Conservation (phyloP, 2,113 vertebrate genomes). For the Notarius lentiginosus region DNA sequence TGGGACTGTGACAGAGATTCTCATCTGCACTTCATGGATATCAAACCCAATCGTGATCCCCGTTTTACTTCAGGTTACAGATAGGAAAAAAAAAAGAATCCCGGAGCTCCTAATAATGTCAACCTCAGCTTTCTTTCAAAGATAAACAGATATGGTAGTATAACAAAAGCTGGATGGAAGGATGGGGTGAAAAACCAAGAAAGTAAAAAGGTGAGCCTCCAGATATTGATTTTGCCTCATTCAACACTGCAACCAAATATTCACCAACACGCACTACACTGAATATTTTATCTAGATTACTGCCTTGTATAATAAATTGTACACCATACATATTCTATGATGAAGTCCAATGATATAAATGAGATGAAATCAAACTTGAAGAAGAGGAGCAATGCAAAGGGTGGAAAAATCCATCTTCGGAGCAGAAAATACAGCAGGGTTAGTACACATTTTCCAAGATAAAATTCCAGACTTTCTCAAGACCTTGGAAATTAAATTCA, state of each 20-base stretch:
- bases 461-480: too few relatives aligned
- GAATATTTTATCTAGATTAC: slow-evolving; percentile 5
- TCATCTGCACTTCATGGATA: slow-evolving; percentile 19
- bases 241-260: background rate
- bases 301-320: background rate
- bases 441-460: too few relatives aligned
- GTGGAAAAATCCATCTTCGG: background rate
- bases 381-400: background rate
- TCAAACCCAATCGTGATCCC: background rate
- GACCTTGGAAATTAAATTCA: too few relatives aligned
- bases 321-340: too few relatives aligned
- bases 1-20: background rate
- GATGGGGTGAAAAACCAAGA: background rate
- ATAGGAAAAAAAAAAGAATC: background rate
- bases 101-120: background rate
- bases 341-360: background rate
- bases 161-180: background rate
- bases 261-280: background rate
- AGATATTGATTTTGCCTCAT: background rate
- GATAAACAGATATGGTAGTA: background rate
- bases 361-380: background rate
- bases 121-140: background rate
- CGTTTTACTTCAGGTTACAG: slow-evolving; percentile 1
- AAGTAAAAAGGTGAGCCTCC: background rate
- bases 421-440: background rate